These are phyloP conservation scores for Dasyurus viverrinus DNA, from an alignment of 2,113 vertebrate species.

Conservation along the genomic window DNA sequence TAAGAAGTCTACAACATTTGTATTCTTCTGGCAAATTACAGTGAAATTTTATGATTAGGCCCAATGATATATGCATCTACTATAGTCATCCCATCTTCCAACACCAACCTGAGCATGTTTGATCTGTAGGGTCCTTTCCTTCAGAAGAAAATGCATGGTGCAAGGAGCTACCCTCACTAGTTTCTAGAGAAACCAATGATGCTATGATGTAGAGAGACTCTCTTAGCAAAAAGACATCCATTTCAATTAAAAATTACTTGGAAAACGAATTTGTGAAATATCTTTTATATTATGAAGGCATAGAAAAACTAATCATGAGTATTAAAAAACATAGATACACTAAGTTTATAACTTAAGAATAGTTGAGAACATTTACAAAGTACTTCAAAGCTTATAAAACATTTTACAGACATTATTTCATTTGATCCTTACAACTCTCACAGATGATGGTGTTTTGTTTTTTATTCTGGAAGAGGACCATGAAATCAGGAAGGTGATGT, in stretches of 20 bases:
- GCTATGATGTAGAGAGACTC: slow-evolving; percentile 34
- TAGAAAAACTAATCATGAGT: slow-evolving; percentile 42
- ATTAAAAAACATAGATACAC: slow-evolving; percentile 44
- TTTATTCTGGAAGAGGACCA: too few relatives aligned
- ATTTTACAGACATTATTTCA: not conserved
- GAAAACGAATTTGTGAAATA: slow-evolving; percentile 39
- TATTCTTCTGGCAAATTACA: not conserved
- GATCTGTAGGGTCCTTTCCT: slow-evolving; percentile 21
- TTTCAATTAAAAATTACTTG: slow-evolving; percentile 37
- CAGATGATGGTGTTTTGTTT: too few relatives aligned
- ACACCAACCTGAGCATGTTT: not conserved
- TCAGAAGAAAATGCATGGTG: slow-evolving; percentile 16
- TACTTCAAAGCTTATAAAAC: not conserved
- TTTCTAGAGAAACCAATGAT: slow-evolving; percentile 30
- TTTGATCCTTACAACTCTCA: not conserved
- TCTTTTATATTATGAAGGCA: slow-evolving; percentile 47
- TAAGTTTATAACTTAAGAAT: not conserved
- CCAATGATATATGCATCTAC: not conserved
- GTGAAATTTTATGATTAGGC: not conserved
- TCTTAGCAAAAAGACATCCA: slow-evolving; percentile 43
- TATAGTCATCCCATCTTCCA: not conserved
- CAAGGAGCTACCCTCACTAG: not conserved
- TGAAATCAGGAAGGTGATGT: too few relatives aligned
- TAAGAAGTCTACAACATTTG: not conserved
- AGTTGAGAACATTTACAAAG: slow-evolving; percentile 42